These are phyloP conservation scores for Camponotus pennsylvanicus DNA, from an alignment of 1,140 invertebrate species.

Conservation along the genomic window DNA sequence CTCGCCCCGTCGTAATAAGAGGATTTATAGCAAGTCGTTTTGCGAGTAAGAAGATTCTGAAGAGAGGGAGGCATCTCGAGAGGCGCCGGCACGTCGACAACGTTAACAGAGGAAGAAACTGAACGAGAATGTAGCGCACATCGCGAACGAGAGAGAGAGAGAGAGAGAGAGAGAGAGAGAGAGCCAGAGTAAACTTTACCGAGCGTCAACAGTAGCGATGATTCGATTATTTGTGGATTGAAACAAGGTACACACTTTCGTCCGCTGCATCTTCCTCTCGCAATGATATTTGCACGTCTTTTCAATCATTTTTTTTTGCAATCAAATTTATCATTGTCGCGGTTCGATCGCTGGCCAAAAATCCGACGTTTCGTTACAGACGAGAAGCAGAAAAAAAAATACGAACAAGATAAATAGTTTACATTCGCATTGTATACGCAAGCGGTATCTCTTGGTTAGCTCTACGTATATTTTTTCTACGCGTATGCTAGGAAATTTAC, in stretches of 20 bases:
- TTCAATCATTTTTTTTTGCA: background rate
- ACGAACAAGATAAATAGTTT: conserved; percentile 1
- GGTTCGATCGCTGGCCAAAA: background rate
- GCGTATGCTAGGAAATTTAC: conserved; percentile 36
- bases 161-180: background rate
- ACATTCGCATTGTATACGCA: conserved; percentile 30
- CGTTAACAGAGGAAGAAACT: background rate
- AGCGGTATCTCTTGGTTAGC: conserved; percentile 16
- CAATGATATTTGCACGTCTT: background rate
- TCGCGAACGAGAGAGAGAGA: background rate
- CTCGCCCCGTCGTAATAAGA: conserved; percentile 25
- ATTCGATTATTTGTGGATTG: conserved; percentile 42
- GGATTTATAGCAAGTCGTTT: conserved; percentile 42
- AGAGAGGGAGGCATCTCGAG: background rate
- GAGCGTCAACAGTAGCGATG: conserved; percentile 34
- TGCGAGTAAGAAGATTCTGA: conserved; percentile 14
- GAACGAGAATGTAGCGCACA: background rate
- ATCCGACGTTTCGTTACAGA: background rate
- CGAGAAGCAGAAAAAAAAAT: background rate
- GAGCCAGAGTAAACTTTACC: conserved; percentile 39
- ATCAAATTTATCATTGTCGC: conserved; percentile 2
- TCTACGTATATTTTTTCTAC: conserved; percentile 49
- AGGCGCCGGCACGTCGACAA: background rate
- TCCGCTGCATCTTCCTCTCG: background rate
- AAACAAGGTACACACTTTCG: conserved; percentile 9